Percentiles rank a stretch among this genome's conserved stretches.
These are phyloP conservation scores for Harmothoe impar DNA, from an alignment of 2,888 invertebrate species.

Conservation along the genomic window DNA sequence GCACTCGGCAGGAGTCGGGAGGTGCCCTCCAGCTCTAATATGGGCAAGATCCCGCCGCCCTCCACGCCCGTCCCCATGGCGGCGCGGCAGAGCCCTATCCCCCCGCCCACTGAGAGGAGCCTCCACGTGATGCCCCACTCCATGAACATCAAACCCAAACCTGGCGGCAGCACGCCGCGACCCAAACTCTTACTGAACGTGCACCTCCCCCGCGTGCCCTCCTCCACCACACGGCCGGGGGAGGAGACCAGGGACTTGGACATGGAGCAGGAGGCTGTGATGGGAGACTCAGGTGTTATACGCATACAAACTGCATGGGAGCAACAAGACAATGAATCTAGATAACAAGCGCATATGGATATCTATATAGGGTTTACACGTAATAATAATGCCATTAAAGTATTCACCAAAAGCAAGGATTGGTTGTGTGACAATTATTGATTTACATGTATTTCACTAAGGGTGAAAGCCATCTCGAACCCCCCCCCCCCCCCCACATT, in stretches of 20 bases:
- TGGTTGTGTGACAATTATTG: too few relatives aligned
- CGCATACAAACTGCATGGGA: too few relatives aligned
- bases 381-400: too few relatives aligned
- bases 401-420: too few relatives aligned
- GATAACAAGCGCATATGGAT: too few relatives aligned
- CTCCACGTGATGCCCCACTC: not conserved
- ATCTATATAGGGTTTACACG: too few relatives aligned
- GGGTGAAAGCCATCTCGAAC: too few relatives aligned
- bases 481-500: too few relatives aligned
- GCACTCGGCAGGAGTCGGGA: not conserved
- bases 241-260: not conserved
- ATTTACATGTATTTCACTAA: too few relatives aligned
- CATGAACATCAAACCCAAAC: not conserved
- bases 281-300: not conserved
- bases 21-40: not conserved
- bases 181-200: constrained; percentile 47
- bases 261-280: not conserved
- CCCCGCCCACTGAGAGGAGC: not conserved
- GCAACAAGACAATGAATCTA: too few relatives aligned
- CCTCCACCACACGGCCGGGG: not conserved
- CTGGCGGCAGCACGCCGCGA: not conserved
- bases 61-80: not conserved
- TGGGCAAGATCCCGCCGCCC: not conserved
- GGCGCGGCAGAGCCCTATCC: not conserved
- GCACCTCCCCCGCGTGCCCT: constrained; percentile 27